A percentile compares a stretch with the other conserved stretches of the same genome.
These are phyloP conservation scores for Leptopilina clavipes DNA, from an alignment of 1,140 invertebrate genomes.

Conservation along the genomic window DNA sequence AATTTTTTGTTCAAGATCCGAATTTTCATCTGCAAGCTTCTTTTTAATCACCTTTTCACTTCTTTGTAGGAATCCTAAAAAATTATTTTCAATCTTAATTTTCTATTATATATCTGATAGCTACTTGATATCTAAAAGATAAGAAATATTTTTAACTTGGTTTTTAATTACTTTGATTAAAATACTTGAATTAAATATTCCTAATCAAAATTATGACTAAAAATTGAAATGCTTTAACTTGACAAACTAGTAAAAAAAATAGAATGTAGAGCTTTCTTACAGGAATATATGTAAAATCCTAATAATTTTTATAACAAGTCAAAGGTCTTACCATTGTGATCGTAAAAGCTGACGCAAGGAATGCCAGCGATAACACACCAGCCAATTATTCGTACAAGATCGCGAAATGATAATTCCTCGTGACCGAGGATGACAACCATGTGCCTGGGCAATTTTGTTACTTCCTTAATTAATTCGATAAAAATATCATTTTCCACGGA, in stretches of 20 bases:
- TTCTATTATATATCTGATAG: slow-evolving; percentile 5
- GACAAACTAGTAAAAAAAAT: no score
- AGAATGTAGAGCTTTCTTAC: slow-evolving; percentile 21
- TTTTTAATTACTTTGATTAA: neutral
- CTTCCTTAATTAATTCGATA: slow-evolving; percentile 33
- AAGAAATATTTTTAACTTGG: neutral
- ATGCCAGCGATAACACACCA: slow-evolving; percentile 81
- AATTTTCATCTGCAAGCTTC: slow-evolving; percentile 74
- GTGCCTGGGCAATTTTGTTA: slow-evolving; percentile 72
- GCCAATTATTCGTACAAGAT: slow-evolving; percentile 78
- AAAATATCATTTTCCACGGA: slow-evolving; percentile 36
- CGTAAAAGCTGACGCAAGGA: slow-evolving; percentile 81
- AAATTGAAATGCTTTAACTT: neutral
- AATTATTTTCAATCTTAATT: slow-evolving; percentile 42
- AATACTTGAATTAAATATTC: neutral
- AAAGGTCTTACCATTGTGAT: slow-evolving; percentile 78
- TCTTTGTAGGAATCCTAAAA: slow-evolving; percentile 76
- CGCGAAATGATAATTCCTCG: slow-evolving; percentile 71
- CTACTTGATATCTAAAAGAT: slow-evolving; percentile 41
- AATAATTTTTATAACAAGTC: slow-evolving; percentile 42
- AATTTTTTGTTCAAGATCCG: slow-evolving; percentile 75
- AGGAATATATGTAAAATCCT: slow-evolving; percentile 37
- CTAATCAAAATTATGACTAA: slow-evolving; percentile 29
- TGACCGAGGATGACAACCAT: slow-evolving; percentile 74
- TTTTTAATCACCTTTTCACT: slow-evolving; percentile 76